These are phyloP conservation scores for Dicroscelio sp. DNA, from an alignment of 2,888 invertebrate genomes.

Conservation along the genomic window DNA sequence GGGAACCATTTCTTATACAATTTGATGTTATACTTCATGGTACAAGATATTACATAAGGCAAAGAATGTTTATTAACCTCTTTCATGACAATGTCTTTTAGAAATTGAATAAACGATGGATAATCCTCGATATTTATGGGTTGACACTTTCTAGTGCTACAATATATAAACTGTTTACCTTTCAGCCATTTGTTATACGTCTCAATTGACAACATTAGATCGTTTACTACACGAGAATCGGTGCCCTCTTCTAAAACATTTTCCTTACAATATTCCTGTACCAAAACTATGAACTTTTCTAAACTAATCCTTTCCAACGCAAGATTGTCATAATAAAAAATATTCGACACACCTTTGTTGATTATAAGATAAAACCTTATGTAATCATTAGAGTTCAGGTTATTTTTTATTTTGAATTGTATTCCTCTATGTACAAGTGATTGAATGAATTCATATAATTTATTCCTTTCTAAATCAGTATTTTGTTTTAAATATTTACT, in stretches of 20 bases:
- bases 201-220: neutral
- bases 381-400: slow-evolving; percentile 33
- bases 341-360: neutral
- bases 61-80: neutral
- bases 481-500: slow-evolving; percentile 14
- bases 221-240: too few relatives aligned
- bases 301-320: slow-evolving; percentile 61
- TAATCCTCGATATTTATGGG: slow-evolving; percentile 3
- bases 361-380: slow-evolving; percentile 9
- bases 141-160: neutral
- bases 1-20: neutral
- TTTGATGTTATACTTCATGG: neutral
- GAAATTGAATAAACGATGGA: neutral
- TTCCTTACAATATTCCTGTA: too few relatives aligned
- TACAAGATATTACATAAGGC: too few relatives aligned
- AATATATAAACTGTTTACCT: neutral
- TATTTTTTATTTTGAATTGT: slow-evolving; percentile 77
- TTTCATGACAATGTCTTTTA: neutral
- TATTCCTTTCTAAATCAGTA: slow-evolving; percentile 74
- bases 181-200: too few relatives aligned
- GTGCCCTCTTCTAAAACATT: too few relatives aligned
- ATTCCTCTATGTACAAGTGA: slow-evolving; percentile 62
- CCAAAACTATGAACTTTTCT: slow-evolving; percentile 36
- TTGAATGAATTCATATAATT: too few relatives aligned
- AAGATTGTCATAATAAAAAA: neutral